Conservation (phyloP, 2,113 vertebrate genomes). For the Cebidichthys violaceus region DNA sequence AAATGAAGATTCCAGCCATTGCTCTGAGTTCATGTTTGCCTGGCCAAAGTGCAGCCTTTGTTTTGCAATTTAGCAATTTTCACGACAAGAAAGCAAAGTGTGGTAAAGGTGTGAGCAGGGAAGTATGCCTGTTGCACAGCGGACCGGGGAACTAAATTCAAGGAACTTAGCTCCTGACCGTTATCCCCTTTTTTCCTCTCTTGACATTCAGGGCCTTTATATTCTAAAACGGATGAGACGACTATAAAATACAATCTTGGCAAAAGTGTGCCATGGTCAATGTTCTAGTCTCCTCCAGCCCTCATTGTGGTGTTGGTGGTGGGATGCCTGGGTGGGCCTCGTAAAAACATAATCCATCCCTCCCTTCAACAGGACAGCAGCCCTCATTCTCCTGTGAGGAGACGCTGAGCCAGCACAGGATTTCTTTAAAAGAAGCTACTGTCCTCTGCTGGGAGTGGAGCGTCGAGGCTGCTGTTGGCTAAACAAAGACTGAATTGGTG, state of each 20-base stretch:
- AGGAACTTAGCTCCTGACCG: slow-evolving; percentile 4
- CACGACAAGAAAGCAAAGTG: slow-evolving; percentile 1
- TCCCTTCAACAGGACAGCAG: slow-evolving; percentile 56
- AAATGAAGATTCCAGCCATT: slow-evolving; percentile 19
- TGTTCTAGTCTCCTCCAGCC: slow-evolving; percentile 37
- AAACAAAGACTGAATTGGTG: slow-evolving; percentile 64
- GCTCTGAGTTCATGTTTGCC: slow-evolving; percentile 16
- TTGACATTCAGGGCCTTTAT: slow-evolving; percentile 5
- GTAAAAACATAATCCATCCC: slow-evolving; percentile 73
- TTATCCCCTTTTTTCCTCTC: slow-evolving; percentile 8
- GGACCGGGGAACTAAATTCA: neutral
- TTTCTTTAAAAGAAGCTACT: slow-evolving; percentile 68
- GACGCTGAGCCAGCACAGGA: slow-evolving; percentile 68
- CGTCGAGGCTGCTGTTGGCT: slow-evolving; percentile 33
- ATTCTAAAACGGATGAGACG: slow-evolving; percentile 20
- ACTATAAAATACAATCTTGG: slow-evolving; percentile 27
- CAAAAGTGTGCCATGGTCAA: slow-evolving; percentile 46
- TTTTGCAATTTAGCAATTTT: slow-evolving; percentile 18
- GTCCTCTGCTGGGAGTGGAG: slow-evolving; percentile 56
- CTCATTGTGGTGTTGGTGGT: slow-evolving; percentile 72
- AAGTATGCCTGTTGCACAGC: neutral
- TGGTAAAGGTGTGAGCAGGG: neutral
- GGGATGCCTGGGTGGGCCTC: slow-evolving; percentile 76
- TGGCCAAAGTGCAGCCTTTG: slow-evolving; percentile 3
- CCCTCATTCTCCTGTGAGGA: slow-evolving; percentile 56